A percentile compares a stretch with the other conserved stretches of the same genome.
phyloP scores from a whole-genome alignment of 2,113 vertebrate species.

The Drymodes brunneopygia region DNA sequence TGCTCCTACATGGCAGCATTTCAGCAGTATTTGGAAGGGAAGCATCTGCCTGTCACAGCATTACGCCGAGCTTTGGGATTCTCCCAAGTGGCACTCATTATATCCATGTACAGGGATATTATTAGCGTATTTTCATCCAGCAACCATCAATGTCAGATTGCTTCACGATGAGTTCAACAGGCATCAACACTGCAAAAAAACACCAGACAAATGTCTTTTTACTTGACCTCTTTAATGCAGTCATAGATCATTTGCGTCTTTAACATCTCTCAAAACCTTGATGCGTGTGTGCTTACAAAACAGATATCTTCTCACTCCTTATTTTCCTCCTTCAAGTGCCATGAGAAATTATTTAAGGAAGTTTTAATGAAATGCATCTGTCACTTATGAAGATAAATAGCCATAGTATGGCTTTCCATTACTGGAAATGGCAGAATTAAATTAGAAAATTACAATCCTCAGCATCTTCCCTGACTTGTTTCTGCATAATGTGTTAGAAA shows the following conservation, averaged over 20 bases:
- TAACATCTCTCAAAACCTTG: conserved; percentile 68
- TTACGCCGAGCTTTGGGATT: conserved; percentile 17
- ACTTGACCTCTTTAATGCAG: conserved; percentile 67
- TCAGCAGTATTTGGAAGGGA: conserved; percentile 16
- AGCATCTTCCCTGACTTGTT: conserved; percentile 77
- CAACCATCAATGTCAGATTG: conserved; percentile 34
- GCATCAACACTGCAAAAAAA: conserved; percentile 43
- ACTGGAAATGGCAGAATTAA: conserved; percentile 82
- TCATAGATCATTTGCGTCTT: conserved; percentile 50
- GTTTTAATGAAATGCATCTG: conserved; percentile 82
- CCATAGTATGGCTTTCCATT: conserved; percentile 75
- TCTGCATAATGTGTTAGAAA: conserved; percentile 80
- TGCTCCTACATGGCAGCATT: conserved; percentile 4
- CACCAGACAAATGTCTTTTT: conserved; percentile 51
- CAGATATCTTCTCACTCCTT: conserved; percentile 56
- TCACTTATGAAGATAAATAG: conserved; percentile 81
- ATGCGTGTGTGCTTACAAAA: conserved; percentile 55
- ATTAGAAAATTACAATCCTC: conserved; percentile 81
- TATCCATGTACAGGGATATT: conserved; percentile 3
- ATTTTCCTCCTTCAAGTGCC: conserved; percentile 62
- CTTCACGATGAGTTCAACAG: conserved; percentile 47
- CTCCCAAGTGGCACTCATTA: conserved; percentile 34
- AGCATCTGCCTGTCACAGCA: neutral
- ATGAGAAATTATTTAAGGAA: conserved; percentile 78
- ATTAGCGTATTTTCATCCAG: conserved; percentile 52